Percentiles rank a stretch among this genome's conserved stretches.
These are phyloP conservation scores for Melanotaenia duboulayi DNA, from an alignment of 2,113 vertebrate genomes.

Conservation along the genomic window DNA sequence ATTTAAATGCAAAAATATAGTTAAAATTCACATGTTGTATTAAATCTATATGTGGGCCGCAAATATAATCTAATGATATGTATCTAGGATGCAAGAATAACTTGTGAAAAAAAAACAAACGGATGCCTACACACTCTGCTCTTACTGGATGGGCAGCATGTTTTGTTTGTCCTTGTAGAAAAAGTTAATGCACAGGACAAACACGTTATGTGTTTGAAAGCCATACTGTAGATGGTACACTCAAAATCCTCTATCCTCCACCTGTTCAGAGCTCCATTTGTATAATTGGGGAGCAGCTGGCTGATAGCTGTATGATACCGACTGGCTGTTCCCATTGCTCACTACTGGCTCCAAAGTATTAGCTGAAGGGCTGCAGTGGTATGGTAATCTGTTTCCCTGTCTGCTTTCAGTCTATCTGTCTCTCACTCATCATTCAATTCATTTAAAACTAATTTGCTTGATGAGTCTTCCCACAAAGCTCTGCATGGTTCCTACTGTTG, in stretches of 20 bases:
- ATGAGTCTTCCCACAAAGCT: conserved; percentile 47
- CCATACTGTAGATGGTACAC: conserved; percentile 15
- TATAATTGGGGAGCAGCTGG: conserved; percentile 68
- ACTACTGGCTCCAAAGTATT: conserved; percentile 43
- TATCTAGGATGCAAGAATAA: conserved; percentile 58
- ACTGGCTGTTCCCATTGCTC: conserved; percentile 26
- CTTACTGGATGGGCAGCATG: not conserved
- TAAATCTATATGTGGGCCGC: conserved; percentile 41
- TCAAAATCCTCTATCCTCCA: conserved; percentile 59
- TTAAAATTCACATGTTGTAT: conserved; percentile 20
- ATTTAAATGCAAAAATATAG: conserved; percentile 43
- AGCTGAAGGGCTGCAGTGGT: conserved; percentile 44
- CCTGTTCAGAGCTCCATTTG: conserved; percentile 67
- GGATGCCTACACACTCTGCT: conserved; percentile 6
- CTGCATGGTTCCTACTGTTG: conserved; percentile 19
- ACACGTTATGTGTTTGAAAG: conserved; percentile 33
- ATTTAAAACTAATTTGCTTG: conserved; percentile 53
- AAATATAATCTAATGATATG: conserved; percentile 70
- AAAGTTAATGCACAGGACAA: not conserved
- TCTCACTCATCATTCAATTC: conserved; percentile 35
- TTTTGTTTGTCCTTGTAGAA: conserved; percentile 17
- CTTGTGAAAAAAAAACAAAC: conserved; percentile 42
- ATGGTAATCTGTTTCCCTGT: conserved; percentile 28
- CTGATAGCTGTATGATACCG: conserved; percentile 52
- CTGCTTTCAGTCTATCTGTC: conserved; percentile 5